Evolutionary conservation across 1,140 invertebrate genomes (phyloP), one percentile per base, ranked within the genome.

Genomic region (Pseudomyrmex pallidus): DNA sequence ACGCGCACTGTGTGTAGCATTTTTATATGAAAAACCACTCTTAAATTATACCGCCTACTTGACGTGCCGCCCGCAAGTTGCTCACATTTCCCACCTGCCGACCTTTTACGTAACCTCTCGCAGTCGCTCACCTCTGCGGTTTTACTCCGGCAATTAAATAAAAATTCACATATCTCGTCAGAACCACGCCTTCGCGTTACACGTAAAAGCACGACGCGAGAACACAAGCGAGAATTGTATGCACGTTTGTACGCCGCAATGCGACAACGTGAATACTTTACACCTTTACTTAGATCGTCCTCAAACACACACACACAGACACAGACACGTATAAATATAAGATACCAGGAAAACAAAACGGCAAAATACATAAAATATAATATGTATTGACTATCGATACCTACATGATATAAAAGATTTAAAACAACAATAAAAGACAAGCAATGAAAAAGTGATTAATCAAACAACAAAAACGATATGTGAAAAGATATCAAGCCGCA

Each of bases 131-230:
- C 63, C 56, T 68, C 44, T 64, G 22, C 22, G 50, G 17, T 17
- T 48, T 68, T 67, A 22, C 54, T 13, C 9, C 2, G 22, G 35
- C 63, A 59, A 78, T 78, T 68, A 70, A 78, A 59, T 78, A 78
- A 78, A 78, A 78, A 78, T 78, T 78, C 64, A 48, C 76, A 52
- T 78, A 78, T 78, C 64, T 57, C 15, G 52, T 35, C 20, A 46
- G 73, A 59, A 78, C 52, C 64, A 48, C 64, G 76, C 76, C 66
- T 20, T 48, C 64, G 1, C 17, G 61, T 77, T 67, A 67, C 62
- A 77, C 52, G 35, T 77, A 77, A 68, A 68, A 54, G 50, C 35
- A 22, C 15, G 52, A 7, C 52, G 64, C 76, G 64, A 59, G 64
- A 59, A 78, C 54, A 70, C n/a, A 52, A 66, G 17, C 35, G 35